Base-by-base conservation (phyloP, 1,140 invertebrate genomes). In the Musca domestica region DNA sequence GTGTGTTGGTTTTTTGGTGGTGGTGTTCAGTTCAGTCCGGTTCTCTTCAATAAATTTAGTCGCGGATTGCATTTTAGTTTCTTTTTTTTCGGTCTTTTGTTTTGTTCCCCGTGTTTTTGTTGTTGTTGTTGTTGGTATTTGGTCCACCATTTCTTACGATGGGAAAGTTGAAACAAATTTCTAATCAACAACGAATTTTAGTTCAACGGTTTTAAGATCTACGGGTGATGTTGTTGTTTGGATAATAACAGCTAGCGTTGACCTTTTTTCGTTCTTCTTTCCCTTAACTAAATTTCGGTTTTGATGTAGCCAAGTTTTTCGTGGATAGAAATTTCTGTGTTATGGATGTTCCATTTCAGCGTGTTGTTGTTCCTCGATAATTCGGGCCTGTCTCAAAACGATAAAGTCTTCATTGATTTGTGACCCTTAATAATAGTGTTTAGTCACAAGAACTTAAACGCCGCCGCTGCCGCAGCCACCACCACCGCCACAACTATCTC, bases 381-480 rank as follows among this genome's bases (percentile, higher is more conserved):
- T 61, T 61, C 41, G n/a, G 56, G 27, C 6, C 56, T 34, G 27
- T 49, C 41, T 64, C 48, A 27, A 48, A 64, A 49, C 47, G 63
- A 64, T 64, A 64, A 64, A 64, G 46, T 64, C 47, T 68, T 68
- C 25, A 64, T 68, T 68, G 67, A 68, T 68, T 68, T 68, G 67
- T 68, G 67, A 68, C 30, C 48, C 67, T 49, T 63, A 64, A 68
- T 64, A 64, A 68, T 52, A 64, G 67, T 61, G 58, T 52, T 68
- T 64, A 49, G 58, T 52, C 61, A 64, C 20, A 51, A 23, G 47
- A 47, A 54, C 58, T 64, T 49, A 25, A 68, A 47, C 56, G 47
- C 23, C 27, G 15, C 30, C 46, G 48, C 34, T 20, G 22, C 22
- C 41, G 19, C 41, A n/a, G 15, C 19, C 49, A 22, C 25, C 3